Evolutionary conservation across 2,113 vertebrate species (phyloP), one percentile per base, ranked within the genome.

Genomic region (Lasiurus borealis): DNA sequence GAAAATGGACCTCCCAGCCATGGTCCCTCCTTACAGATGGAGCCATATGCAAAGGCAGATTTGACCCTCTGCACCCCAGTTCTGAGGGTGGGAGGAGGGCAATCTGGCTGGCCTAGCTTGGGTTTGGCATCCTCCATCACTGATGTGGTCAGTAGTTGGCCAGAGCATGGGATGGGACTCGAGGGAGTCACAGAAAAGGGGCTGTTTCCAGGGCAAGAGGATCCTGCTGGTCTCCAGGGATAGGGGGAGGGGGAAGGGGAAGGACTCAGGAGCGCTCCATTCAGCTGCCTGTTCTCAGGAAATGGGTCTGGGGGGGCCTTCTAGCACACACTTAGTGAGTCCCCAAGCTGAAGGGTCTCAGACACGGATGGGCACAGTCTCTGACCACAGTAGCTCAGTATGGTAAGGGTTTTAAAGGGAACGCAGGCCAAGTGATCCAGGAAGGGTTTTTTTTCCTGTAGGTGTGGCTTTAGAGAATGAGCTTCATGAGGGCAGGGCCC

Each of bases 201-300:
- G 23, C 48, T 77, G 25, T 40, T 84, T 77, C 46, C 36, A 31
- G 71, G 62, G 48, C 54, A 89, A 34, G 23, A 23, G 50, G 71
- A 34, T 59, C 86, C 48, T 57, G 31, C 48, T 69, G 36, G 59
- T 80, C 54, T 93, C 27, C 15, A 4, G 15, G 36, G 54, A 0
- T 0, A 3, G 9, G 19, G 23, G 23, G 3, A 3, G 25, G 25
- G 25, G 59, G 0, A 19, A 9, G 9, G 40, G 66, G 31, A 4
- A 4, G 59, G 92, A 31, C 48, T 23, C 73, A 31, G 77, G 29
- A 57, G 44, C 34, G 34, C 34, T 77, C 34, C 15, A 6, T 4
- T 21, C 27, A 72, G n/a, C 48, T 48, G 48, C 36, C 68, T 52
- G 5, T 46, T 44, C 36, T 71, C 50, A 81, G 50, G 66, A 81